Conservation (phyloP, 1,140 invertebrate species). For the Polypedilum vanderplanki region DNA sequence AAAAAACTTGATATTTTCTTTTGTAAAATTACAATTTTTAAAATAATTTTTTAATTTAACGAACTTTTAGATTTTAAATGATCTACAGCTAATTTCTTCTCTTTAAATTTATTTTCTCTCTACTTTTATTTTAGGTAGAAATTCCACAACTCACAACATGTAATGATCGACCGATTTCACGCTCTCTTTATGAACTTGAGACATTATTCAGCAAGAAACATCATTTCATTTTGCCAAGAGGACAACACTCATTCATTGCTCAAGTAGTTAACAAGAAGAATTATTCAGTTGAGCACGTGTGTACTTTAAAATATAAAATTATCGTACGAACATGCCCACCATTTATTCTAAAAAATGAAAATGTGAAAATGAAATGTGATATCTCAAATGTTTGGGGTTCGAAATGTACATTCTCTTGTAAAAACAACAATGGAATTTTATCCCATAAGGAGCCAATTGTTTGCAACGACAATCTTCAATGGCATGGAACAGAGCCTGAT, state of each 20-base stretch:
- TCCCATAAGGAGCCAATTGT: neutral
- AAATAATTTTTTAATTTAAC: too few relatives aligned
- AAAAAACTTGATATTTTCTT: too few relatives aligned
- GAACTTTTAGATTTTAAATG: too few relatives aligned
- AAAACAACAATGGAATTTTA: slow-evolving; percentile 17
- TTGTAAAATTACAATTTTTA: too few relatives aligned
- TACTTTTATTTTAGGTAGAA: neutral
- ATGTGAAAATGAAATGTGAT: slow-evolving; percentile 27
- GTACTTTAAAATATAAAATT: slow-evolving; percentile 27
- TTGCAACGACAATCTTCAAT: slow-evolving; percentile 27
- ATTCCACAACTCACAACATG: slow-evolving; percentile 21
- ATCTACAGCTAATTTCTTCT: too few relatives aligned
- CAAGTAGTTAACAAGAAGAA: slow-evolving; percentile 25
- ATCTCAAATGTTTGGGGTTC: slow-evolving; percentile 15
- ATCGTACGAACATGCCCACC: neutral
- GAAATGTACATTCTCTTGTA: slow-evolving; percentile 25
- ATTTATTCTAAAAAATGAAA: neutral
- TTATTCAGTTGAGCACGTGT: neutral
- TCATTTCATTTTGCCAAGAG: slow-evolving; percentile 28
- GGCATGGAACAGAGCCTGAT: slow-evolving; percentile 25
- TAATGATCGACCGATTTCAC: slow-evolving; percentile 4
- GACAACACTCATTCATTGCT: slow-evolving; percentile 10
- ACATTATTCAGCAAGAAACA: slow-evolving; percentile 23
- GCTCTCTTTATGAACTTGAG: neutral
- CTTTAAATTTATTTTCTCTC: neutral